A percentile compares a stretch with the other conserved stretches of the same genome.
These are phyloP conservation scores for Augochlorella aurata DNA, from an alignment of 2,888 invertebrate genomes.

Conservation along the genomic window DNA sequence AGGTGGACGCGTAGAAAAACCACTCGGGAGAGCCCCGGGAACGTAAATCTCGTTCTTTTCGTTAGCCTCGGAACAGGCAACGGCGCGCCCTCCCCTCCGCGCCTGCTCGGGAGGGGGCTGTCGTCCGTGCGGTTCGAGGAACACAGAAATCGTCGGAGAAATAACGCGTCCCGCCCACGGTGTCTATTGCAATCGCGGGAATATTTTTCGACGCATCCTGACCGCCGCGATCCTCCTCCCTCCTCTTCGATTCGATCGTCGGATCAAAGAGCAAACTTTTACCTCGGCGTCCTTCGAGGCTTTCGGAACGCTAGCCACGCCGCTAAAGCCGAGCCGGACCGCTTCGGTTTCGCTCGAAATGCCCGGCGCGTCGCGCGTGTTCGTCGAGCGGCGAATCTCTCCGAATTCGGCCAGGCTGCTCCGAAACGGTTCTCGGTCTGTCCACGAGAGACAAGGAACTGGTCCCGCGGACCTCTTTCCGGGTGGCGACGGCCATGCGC, in stretches of 20 bases:
- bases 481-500: conserved; percentile 41
- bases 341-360: conserved; percentile 1
- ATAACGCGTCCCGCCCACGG: conserved; percentile 57
- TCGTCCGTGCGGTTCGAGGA: conserved; percentile 48
- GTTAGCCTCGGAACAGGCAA: conserved; percentile 23
- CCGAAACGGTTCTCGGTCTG: background rate
- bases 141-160: conserved; percentile 54
- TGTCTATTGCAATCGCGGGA: conserved; percentile 41
- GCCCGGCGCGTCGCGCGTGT: background rate
- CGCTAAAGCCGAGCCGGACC: background rate
- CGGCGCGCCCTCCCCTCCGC: background rate
- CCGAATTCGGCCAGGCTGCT: background rate
- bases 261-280: conserved; percentile 43
- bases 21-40: conserved; percentile 35
- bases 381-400: background rate
- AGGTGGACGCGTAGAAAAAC: conserved; percentile 64
- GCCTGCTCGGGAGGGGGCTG: no score
- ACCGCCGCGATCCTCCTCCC: background rate
- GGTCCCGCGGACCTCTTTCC: conserved; percentile 48
- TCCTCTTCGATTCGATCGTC: background rate
- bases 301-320: conserved; percentile 6
- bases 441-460: background rate
- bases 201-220: conserved; percentile 25
- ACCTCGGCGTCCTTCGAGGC: conserved; percentile 46
- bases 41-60: conserved; percentile 62